Evolutionary conservation across 2,113 vertebrate species (phyloP), one percentile per base, ranked within the genome.

Genomic region (Alaudala cheleensis): DNA sequence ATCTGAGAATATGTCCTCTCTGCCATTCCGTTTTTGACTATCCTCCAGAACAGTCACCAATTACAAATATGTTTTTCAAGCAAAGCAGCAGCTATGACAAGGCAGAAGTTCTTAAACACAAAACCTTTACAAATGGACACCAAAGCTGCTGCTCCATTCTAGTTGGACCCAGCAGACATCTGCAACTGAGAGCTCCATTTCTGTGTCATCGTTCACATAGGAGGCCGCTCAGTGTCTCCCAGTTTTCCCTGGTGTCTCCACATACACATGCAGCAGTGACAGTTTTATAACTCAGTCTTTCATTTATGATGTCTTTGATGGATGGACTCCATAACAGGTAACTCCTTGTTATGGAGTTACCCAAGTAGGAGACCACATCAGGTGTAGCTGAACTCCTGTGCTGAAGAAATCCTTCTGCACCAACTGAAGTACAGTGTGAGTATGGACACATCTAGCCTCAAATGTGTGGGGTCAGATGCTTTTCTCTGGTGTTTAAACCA

Each of bases 121-220:
- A 51, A 64, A 53, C 16, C 3, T 50, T 50, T 54, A 39, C 0
- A 2, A 54, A 9, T 5, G 22, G 19, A 69, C 19, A 11, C 6
- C 37, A 45, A 79, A 86, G 9, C 24, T 79, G 4, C 29, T 85
- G 29, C 12, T 81, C 14, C 14, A 28, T 73, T 73, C 24, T 69
- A 54, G 21, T 5, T 29, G 11, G 11, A 70, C 7, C 1, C 14
- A 31, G 24, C 26, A 82, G 23, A 11, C 57, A 79, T 0, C 8
- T 4, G 4, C 31, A 71, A 8, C 29, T 3, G 1, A 83, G 28
- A 69, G 31, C 5, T 24, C 6, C 7, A 33, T 42, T 96, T 81
- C 42, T 53, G 19, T 31, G 14, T 9, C 24, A 65, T 45, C 17
- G 5, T 90, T 42, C 14, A n/a, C 7, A 40, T 0, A 24, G 37